Evolutionary conservation across 2,113 vertebrate species (phyloP).

Genomic region (Blennius ocellaris): DNA sequence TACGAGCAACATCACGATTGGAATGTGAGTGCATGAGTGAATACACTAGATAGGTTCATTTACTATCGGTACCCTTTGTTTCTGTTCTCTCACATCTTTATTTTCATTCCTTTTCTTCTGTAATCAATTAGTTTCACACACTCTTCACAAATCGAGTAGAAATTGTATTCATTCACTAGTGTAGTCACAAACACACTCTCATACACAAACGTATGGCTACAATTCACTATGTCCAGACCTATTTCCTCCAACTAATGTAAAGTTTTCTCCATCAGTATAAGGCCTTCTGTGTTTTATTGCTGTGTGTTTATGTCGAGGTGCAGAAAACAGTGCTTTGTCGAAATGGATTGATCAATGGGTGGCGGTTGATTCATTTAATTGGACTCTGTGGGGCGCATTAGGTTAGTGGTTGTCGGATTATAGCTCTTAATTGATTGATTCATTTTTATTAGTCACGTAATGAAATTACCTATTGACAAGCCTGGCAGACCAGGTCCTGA

Average conservation of each 20-base stretch:
- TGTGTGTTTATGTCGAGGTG: slow-evolving; percentile 14
- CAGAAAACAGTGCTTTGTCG: slow-evolving; percentile 41
- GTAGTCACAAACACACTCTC: too few species aligned
- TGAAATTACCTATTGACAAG: slow-evolving; percentile 74
- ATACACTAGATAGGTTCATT: too few species aligned
- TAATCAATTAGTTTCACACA: too few species aligned
- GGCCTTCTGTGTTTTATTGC: slow-evolving; percentile 9
- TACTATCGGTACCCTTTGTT: too few species aligned
- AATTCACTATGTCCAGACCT: neutral
- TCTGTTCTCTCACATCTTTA: too few species aligned
- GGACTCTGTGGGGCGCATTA: slow-evolving; percentile 40
- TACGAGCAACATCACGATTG: too few species aligned
- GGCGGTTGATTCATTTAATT: slow-evolving; percentile 67
- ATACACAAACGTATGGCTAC: neutral
- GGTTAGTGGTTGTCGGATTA: slow-evolving; percentile 74
- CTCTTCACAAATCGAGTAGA: too few species aligned
- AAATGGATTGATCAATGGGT: slow-evolving; percentile 55
- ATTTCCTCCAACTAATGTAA: neutral
- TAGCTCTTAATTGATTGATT: slow-evolving; percentile 73
- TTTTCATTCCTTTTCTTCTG: too few species aligned
- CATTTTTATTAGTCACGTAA: slow-evolving; percentile 74
- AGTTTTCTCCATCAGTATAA: neutral
- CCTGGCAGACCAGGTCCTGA: slow-evolving; percentile 40
- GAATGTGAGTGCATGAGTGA: too few species aligned
- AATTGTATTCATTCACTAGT: too few species aligned